phyloP scores from a whole-genome alignment of 1,140 invertebrate genomes.

The Heliconius himera region DNA sequence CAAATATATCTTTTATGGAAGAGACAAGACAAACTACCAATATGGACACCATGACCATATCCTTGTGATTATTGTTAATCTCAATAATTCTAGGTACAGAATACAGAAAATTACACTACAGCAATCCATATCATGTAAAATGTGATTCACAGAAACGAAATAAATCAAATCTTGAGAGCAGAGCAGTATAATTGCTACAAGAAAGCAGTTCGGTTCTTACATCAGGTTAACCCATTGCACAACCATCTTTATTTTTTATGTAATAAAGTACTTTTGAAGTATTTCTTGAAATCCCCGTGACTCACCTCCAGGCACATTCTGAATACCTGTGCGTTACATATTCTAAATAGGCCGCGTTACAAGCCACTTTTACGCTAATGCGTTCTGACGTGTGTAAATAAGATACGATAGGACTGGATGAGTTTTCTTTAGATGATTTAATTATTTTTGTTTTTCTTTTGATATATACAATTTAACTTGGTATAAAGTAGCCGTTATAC shows the following conservation, averaged over 20 bases:
- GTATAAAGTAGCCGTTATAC: no score
- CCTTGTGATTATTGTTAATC: background rate
- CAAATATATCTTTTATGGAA: no score
- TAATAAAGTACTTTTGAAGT: background rate
- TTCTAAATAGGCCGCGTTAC: slow-evolving; percentile 43
- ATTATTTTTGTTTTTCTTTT: background rate
- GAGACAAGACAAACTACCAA: no score
- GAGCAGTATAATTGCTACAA: background rate
- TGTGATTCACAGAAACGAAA: background rate
- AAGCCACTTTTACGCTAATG: slow-evolving; percentile 41
- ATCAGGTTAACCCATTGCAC: background rate
- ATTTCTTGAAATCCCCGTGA: background rate
- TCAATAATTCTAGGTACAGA: background rate
- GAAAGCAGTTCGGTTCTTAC: background rate
- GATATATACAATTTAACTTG: no score
- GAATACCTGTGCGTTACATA: background rate
- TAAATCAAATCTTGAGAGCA: slow-evolving; percentile 10
- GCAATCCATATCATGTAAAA: background rate
- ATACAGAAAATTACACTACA: background rate
- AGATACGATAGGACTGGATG: slow-evolving; percentile 3
- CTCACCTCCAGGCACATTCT: slow-evolving; percentile 4
- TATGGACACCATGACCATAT: background rate
- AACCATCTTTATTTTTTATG: background rate
- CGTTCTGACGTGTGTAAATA: slow-evolving; percentile 38
- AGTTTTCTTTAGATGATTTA: background rate